phyloP scores from a whole-genome alignment of 2,888 invertebrate genomes.

The Nudaria mundana region DNA sequence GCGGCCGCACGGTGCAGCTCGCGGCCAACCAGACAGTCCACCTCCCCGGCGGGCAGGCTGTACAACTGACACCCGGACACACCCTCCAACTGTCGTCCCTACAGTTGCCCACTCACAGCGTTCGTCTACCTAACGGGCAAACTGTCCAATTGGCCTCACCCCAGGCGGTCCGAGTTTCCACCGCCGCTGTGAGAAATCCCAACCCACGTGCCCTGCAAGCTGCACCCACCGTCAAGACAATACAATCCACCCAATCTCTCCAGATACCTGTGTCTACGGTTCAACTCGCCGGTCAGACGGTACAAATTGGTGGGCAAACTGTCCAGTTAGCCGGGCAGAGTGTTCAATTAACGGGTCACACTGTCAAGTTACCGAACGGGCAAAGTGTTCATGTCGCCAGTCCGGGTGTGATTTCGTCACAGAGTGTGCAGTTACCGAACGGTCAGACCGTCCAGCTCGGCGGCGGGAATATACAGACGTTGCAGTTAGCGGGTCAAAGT shows the following conservation, averaged over 20 bases:
- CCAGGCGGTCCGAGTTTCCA: slow-evolving; percentile 51
- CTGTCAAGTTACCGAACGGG: slow-evolving; percentile 69
- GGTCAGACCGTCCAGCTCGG: slow-evolving; percentile 62
- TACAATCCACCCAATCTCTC: slow-evolving; percentile 42
- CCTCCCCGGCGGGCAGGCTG: slow-evolving; percentile 46
- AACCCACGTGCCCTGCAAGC: slow-evolving; percentile 44
- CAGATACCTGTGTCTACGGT: slow-evolving; percentile 65
- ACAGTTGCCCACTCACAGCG: slow-evolving; percentile 63
- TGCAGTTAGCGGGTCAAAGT: slow-evolving; percentile 40
- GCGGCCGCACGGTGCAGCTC: slow-evolving; percentile 63
- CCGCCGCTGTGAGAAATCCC: slow-evolving; percentile 40
- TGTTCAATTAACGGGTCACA: slow-evolving; percentile 69
- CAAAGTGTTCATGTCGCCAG: slow-evolving; percentile 64
- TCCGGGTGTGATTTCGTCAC: slow-evolving; percentile 55
- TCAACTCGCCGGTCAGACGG: slow-evolving; percentile 61
- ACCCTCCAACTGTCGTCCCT: slow-evolving; percentile 58
- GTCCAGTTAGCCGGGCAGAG: slow-evolving; percentile 66
- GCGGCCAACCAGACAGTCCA: slow-evolving; percentile 59
- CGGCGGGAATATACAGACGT: slow-evolving; percentile 48
- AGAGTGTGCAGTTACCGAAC: slow-evolving; percentile 56
- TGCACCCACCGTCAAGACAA: slow-evolving; percentile 42
- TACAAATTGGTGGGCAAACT: slow-evolving; percentile 65
- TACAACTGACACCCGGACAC: slow-evolving; percentile 57
- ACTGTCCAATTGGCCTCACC: slow-evolving; percentile 64
- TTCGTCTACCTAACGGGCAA: slow-evolving; percentile 65